These are phyloP conservation scores for Melopsittacus undulatus DNA, from an alignment of 2,797 vertebrate genomes.

Conservation along the genomic window DNA sequence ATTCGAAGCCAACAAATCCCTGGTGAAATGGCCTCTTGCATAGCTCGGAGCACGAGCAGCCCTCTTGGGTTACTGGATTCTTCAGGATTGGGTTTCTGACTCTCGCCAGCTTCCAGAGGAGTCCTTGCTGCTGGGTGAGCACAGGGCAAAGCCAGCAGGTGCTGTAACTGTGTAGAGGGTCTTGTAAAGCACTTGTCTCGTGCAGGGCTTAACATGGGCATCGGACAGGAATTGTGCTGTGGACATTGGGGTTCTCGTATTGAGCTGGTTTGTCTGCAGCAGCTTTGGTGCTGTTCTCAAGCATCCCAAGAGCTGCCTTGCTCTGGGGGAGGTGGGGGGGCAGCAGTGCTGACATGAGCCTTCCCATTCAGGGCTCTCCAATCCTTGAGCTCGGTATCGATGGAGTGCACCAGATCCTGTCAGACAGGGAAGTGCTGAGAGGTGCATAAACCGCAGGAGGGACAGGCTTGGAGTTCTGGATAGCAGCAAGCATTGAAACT, in stretches of 20 bases:
- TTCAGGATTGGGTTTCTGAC: neutral
- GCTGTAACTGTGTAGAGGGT: neutral
- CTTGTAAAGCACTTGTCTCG: neutral
- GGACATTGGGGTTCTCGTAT: neutral
- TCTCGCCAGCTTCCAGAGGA: neutral
- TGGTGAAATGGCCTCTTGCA: neutral
- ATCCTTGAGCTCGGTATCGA: neutral
- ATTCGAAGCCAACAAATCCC: conserved; percentile 33
- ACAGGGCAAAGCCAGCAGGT: neutral
- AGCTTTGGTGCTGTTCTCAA: neutral
- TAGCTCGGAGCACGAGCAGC: conserved; percentile 3
- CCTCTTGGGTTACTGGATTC: neutral
- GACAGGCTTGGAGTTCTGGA: neutral
- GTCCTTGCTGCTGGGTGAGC: neutral
- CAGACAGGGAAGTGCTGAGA: neutral
- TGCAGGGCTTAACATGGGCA: neutral
- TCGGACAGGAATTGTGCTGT: neutral
- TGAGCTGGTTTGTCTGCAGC: neutral
- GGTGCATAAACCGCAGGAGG: neutral
- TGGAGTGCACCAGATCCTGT: neutral
- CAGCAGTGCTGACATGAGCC: neutral
- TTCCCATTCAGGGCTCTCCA: neutral
- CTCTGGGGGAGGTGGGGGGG: neutral
- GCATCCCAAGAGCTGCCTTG: neutral
- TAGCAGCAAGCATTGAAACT: neutral